These are phyloP conservation scores for Cylloceria caligata DNA, from an alignment of 2,888 invertebrate genomes.

Conservation along the genomic window DNA sequence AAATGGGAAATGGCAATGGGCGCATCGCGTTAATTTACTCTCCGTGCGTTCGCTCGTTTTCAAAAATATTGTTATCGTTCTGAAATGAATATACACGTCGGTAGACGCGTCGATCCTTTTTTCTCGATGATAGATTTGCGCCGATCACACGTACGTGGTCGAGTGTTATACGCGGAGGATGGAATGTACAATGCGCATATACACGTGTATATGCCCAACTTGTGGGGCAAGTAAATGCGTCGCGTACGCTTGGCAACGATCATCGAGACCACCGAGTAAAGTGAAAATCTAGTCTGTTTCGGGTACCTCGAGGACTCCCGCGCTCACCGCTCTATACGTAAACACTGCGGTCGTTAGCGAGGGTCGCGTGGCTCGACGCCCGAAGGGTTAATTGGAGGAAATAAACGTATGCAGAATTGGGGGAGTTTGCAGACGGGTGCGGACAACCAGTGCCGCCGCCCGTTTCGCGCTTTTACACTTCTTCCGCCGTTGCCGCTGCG, in stretches of 20 bases:
- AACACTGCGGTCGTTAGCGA: slow-evolving; percentile 81
- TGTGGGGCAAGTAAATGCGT: background rate
- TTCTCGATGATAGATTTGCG: too few relatives aligned
- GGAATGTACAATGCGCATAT: background rate
- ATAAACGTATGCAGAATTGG: slow-evolving; percentile 74
- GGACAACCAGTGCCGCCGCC: slow-evolving; percentile 19
- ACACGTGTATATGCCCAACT: background rate
- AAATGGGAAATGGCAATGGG: slow-evolving; percentile 26
- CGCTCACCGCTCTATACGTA: slow-evolving; percentile 70
- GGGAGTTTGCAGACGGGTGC: slow-evolving; percentile 56
- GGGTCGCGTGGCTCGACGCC: slow-evolving; percentile 79
- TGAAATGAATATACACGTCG: too few relatives aligned
- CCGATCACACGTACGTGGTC: too few relatives aligned
- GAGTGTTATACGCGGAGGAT: too few relatives aligned
- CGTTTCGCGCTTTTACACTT: slow-evolving; percentile 30
- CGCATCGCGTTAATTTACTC: background rate
- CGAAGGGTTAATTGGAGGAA: slow-evolving; percentile 84
- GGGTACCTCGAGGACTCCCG: slow-evolving; percentile 33
- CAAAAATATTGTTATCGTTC: too few relatives aligned
- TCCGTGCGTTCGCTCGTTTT: background rate
- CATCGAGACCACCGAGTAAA: background rate
- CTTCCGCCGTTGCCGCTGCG: background rate
- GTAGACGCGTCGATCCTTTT: too few relatives aligned
- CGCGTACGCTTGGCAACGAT: background rate
- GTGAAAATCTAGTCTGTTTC: background rate